phyloP scores from a whole-genome alignment of 2,797 vertebrate genomes.

The Ambastaia sidthimunki region DNA sequence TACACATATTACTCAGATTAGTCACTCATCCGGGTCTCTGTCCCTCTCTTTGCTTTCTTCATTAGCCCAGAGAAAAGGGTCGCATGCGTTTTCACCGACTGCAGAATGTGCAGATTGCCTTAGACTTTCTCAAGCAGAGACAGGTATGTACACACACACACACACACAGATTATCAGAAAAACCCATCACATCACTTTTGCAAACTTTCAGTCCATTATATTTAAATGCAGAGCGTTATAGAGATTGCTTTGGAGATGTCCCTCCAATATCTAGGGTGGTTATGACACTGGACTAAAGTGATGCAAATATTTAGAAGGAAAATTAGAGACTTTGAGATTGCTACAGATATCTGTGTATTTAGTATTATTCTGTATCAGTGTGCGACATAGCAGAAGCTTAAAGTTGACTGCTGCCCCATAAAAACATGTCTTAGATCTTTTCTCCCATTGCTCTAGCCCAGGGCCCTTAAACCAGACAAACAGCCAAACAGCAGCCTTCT shows the following conservation, averaged over 20 bases:
- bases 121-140: conserved; percentile 96
- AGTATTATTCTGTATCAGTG: neutral
- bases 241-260: neutral
- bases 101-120: conserved; percentile 98
- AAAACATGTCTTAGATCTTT: conserved; percentile 2
- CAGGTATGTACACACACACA: conserved; percentile 79
- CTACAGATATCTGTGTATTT: neutral
- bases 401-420: conserved; percentile 8
- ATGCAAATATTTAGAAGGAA: neutral
- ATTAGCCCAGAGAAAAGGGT: conserved; percentile 94
- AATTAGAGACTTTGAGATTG: neutral
- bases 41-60: conserved; percentile 22
- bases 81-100: conserved; percentile 96
- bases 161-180: too few species aligned
- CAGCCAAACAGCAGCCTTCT: conserved; percentile 1
- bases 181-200: too few species aligned
- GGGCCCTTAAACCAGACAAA: conserved; percentile 32
- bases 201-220: neutral
- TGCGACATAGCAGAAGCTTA: neutral
- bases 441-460: neutral
- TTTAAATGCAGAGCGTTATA: neutral
- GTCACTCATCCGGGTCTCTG: conserved; percentile 11
- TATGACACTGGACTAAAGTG: neutral
- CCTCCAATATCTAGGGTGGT: neutral
- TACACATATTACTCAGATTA: neutral